These are phyloP conservation scores for Gorilla gorilla DNA, from an alignment of 2,113 vertebrate genomes.

Conservation along the genomic window DNA sequence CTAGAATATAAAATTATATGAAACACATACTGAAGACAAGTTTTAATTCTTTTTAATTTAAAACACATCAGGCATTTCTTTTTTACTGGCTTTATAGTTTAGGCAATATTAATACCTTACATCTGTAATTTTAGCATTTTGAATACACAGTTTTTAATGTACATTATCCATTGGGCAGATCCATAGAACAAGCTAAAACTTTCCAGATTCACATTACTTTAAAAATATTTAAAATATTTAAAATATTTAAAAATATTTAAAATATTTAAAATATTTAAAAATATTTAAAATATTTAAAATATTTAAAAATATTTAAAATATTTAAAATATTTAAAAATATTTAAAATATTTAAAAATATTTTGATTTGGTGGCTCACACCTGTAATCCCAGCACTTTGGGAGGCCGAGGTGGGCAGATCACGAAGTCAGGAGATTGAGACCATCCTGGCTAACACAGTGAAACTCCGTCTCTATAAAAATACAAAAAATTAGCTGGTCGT, in stretches of 20 bases:
- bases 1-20: conserved; percentile 12
- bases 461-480: no score
- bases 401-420: no score
- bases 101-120: not conserved
- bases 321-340: no score
- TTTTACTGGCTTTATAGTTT: not conserved
- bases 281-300: no score
- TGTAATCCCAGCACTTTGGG: no score
- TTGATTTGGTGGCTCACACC: not conserved
- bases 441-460: no score
- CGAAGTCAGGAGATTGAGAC: no score
- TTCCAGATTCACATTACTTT: not conserved
- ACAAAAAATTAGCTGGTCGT: no score
- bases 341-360: not conserved
- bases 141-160: not conserved
- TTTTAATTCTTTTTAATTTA: conserved; percentile 35
- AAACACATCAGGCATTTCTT: not conserved
- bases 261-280: no score
- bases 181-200: not conserved
- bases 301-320: no score
- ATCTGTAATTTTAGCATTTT: not conserved
- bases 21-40: not conserved
- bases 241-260: no score
- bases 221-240: not conserved
- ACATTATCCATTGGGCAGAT: not conserved